A percentile compares a stretch with the other conserved stretches of the same genome.
phyloP scores from a whole-genome alignment of 2,113 vertebrate species.

The Brienomyrus brachyistius region DNA sequence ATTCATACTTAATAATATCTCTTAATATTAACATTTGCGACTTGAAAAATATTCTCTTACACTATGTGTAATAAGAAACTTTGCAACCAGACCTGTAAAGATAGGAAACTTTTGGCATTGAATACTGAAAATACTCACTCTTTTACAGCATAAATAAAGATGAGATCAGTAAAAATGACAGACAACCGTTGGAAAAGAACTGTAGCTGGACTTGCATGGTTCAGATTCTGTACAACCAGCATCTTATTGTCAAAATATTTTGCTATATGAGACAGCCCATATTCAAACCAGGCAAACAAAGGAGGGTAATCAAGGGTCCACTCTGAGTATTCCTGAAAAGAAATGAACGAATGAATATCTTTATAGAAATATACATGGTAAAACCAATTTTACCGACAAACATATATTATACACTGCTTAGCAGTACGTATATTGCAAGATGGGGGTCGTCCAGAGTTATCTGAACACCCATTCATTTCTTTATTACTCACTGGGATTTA shows the following conservation, averaged over 20 bases:
- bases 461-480: neutral
- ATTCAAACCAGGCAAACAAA: slow-evolving; percentile 91
- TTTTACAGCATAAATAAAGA: slow-evolving; percentile 74
- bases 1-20: neutral
- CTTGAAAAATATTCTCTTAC: neutral
- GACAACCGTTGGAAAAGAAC: slow-evolving; percentile 85
- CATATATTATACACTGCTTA: neutral
- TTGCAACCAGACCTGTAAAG: neutral
- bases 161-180: slow-evolving; percentile 72
- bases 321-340: slow-evolving; percentile 72
- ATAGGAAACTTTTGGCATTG: neutral
- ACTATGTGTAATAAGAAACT: neutral
- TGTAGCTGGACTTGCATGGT: slow-evolving; percentile 68
- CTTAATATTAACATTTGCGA: neutral
- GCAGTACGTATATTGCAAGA: neutral
- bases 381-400: neutral
- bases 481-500: neutral
- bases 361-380: neutral
- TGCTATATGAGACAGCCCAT: slow-evolving; percentile 69
- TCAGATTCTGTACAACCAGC: slow-evolving; percentile 74
- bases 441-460: neutral
- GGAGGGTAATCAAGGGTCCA: slow-evolving; percentile 98
- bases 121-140: slow-evolving; percentile 69
- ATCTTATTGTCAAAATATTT: slow-evolving; percentile 76
- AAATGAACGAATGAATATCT: slow-evolving; percentile 13